Base-by-base conservation (phyloP, 2,888 invertebrate genomes). In the Hydraecia micacea region DNA sequence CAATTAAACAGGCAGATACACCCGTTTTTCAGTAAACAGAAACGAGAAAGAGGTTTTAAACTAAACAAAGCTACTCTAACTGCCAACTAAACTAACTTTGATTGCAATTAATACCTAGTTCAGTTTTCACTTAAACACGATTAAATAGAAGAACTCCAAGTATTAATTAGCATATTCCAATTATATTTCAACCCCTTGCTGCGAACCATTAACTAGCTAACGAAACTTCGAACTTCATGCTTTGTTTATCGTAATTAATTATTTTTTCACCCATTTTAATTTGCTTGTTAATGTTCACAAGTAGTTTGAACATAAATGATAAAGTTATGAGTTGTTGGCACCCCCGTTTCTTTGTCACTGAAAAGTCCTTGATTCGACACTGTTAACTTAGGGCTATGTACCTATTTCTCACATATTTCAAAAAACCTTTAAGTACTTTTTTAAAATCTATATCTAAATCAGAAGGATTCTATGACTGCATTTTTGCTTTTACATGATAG, bases 131-230 rank as follows among this genome's bases (percentile, higher is more conserved):
- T 18, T n/a, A n/a, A n/a, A 55, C 11, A 55, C 25, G 11, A 70
- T n/a, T n/a, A 25, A 52, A 69, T 25, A 55, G 36, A 55, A 36
- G 6, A 36, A 18, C n/a, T 70, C 55, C 25, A n/a, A 73, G 28
- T 39, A 52, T 28, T 28, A 65, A 66, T 77, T 66, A 13, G 36
- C 7, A 39, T 18, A 46, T 3, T 39, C 55, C 18, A 60, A 67
- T 77, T 58, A 67, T 46, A 79, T 58, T 36, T 36, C 36, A 25
- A 79, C 36, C 46, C 46, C 55, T 32, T 21, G 25, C 52, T 32
- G 18, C 18, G 15, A 36, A 55, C 52, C 39, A 42, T 76, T 49
- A 25, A 52, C 32, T 21, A 2, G 5, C 32, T 15, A 65, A 36
- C n/a, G 18, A 55, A 65, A 65, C 25, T 49, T 55, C 8, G 1